Base-by-base conservation (phyloP, 2,888 invertebrate genomes). In the Orthonevra nobilis region DNA sequence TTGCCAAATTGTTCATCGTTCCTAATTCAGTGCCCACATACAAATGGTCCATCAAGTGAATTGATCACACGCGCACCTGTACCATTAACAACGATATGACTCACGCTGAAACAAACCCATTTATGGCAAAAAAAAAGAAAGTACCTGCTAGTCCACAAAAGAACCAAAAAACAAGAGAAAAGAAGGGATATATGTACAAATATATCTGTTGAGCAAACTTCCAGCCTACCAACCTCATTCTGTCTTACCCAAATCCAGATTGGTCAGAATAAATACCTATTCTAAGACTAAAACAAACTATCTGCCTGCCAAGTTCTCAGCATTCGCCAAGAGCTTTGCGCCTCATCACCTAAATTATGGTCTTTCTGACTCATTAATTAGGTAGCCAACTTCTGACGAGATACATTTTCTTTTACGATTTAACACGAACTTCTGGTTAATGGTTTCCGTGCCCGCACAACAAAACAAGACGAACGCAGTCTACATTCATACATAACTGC, bases 341-440 rank as follows among this genome's bases (percentile, higher is more conserved):
- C 9, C 3, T 15, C 54, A 15, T 38, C 56, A 56, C 56, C 12
- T 38, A 32, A 44, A 19, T 15, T 6, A 58, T 15, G n/a, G 7
- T 32, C 14, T 17, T 23, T 15, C 20, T 14, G 68, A 48, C 56
- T 68, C 23, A 20, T 38, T 68, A 48, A 68, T 58, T 58, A 58
- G 68, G 15, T 38, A 44, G 48, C 28, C 66, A 56, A 48, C 56
- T 56, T 68, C 68, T 40, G 10, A 58, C 30, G 28, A 28, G 14
- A 40, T 12, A 15, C 48, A 46, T 4, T 68, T 40, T 28, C n/a
- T n/a, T 58, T 48, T 48, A 58, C 38, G 32, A 58, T 20, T 58
- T 46, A 38, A 34, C 36, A 66, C 66, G 54, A 66, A 66, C 23
- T 32, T 14, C 54, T 54, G 34, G 12, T 26, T 56, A 66, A 52